Conservation (phyloP, 2,797 vertebrate species). For the Gymnoscopelus braueri region DNA sequence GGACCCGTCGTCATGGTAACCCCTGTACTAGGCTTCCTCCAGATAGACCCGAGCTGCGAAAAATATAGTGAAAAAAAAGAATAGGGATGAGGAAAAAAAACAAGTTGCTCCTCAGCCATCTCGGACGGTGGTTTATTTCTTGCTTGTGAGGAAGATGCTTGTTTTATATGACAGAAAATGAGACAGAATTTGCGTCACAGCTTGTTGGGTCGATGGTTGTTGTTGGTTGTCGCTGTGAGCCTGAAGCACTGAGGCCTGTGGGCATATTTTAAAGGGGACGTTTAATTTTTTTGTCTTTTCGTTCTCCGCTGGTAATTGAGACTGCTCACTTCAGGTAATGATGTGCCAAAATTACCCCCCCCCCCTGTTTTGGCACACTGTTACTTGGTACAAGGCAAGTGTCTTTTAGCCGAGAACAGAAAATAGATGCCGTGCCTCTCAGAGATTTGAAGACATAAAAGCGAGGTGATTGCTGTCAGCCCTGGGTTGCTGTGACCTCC, state of each 20-base stretch:
- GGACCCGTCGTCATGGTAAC: slow-evolving; percentile 88
- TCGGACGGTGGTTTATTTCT: slow-evolving; percentile 2
- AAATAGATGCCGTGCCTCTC: slow-evolving; percentile 6
- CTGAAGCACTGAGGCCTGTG: slow-evolving; percentile 26
- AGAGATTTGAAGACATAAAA: slow-evolving; percentile 19
- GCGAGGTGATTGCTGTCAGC: slow-evolving; percentile 6
- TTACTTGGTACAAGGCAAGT: slow-evolving; percentile 1
- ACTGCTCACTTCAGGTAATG: slow-evolving; percentile 8
- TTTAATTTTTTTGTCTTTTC: slow-evolving; percentile 19
- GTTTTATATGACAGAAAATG: slow-evolving; percentile 1
- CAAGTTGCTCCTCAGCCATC: slow-evolving; percentile 68
- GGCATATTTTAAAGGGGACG: slow-evolving; percentile 32
- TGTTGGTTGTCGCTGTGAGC: not conserved
- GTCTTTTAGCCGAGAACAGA: slow-evolving; percentile 13
- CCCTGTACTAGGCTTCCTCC: slow-evolving; percentile 81
- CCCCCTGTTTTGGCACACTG: slow-evolving; percentile 5
- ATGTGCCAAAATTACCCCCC: slow-evolving; percentile 20
- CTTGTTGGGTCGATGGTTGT: slow-evolving; percentile 18
- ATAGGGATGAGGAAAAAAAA: slow-evolving; percentile 53
- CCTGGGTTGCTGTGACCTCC: slow-evolving; percentile 1
- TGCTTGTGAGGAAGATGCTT: slow-evolving; percentile 8
- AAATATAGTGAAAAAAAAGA: slow-evolving; percentile 71
- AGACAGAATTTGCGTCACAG: slow-evolving; percentile 34
- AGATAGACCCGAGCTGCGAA: slow-evolving; percentile 83
- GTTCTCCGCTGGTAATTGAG: slow-evolving; percentile 21